These are phyloP conservation scores for Spilosoma lubricipeda DNA, from an alignment of 2,888 invertebrate species.

Conservation along the genomic window DNA sequence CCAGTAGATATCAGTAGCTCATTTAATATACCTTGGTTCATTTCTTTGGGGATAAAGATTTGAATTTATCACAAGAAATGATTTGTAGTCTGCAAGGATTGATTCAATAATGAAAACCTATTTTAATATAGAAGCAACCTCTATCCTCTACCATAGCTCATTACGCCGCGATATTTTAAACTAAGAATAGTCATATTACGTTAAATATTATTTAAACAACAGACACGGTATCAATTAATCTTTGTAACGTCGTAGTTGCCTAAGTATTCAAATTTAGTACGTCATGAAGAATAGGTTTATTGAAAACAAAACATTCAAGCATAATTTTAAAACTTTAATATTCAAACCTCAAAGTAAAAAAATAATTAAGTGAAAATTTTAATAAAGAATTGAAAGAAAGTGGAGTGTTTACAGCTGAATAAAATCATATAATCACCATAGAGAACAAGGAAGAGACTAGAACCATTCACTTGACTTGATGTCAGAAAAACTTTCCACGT, in stretches of 20 bases:
- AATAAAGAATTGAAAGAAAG: neutral
- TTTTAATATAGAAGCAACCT: neutral
- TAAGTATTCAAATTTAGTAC: neutral
- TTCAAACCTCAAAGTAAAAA: neutral
- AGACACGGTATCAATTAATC: neutral
- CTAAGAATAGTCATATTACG: neutral
- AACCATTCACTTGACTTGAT: neutral
- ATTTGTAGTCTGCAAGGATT: neutral
- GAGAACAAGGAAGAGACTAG: neutral
- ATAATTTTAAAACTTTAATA: neutral
- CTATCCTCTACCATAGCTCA: too few species aligned
- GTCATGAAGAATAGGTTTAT: neutral
- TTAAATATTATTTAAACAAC: neutral
- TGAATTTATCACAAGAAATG: neutral
- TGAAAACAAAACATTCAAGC: neutral
- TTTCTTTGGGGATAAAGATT: too few species aligned
- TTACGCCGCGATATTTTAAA: neutral
- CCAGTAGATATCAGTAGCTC: too few species aligned
- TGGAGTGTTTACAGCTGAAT: neutral
- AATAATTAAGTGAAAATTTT: neutral
- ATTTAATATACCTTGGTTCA: too few species aligned
- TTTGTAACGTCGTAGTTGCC: neutral
- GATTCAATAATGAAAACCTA: neutral
- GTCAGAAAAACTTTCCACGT: neutral
- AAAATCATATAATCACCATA: neutral